These are phyloP conservation scores for Hypomecis punctinalis DNA, from an alignment of 2,888 invertebrate genomes.

Conservation along the genomic window DNA sequence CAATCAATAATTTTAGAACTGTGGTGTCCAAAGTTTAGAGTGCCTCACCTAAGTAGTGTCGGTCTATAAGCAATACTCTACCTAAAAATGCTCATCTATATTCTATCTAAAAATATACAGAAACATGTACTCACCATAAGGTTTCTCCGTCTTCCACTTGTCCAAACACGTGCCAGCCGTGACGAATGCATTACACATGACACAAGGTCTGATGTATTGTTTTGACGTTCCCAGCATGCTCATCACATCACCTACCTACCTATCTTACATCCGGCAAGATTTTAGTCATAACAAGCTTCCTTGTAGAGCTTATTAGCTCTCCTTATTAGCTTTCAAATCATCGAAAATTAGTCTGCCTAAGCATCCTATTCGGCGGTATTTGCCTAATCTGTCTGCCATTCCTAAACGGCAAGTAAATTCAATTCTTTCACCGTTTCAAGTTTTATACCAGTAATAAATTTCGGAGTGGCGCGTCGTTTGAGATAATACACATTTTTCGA, in stretches of 20 bases:
- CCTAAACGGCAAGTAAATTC: slow-evolving; percentile 15
- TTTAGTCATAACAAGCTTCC: slow-evolving; percentile 33
- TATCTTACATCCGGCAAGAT: slow-evolving; percentile 28
- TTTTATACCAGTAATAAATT: slow-evolving; percentile 30
- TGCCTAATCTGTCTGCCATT: slow-evolving; percentile 20
- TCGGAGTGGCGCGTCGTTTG: slow-evolving; percentile 59
- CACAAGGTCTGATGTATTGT: slow-evolving; percentile 17
- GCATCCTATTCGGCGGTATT: slow-evolving; percentile 17
- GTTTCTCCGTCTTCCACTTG: slow-evolving; percentile 15
- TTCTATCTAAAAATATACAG: neutral
- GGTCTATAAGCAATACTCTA: too few relatives aligned
- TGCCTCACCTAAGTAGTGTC: too few relatives aligned
- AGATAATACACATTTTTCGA: slow-evolving; percentile 42
- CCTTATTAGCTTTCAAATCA: slow-evolving; percentile 22
- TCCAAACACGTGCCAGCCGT: slow-evolving; percentile 15
- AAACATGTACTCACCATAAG: slow-evolving; percentile 25
- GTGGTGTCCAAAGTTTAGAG: too few relatives aligned
- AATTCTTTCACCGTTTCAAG: slow-evolving; percentile 23
- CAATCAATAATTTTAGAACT: too few relatives aligned
- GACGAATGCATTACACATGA: slow-evolving; percentile 21
- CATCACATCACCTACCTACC: slow-evolving; percentile 27
- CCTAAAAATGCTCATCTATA: neutral
- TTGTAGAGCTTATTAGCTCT: slow-evolving; percentile 15
- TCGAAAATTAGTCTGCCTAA: slow-evolving; percentile 11
- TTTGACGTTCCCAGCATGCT: slow-evolving; percentile 20